Base-by-base conservation (phyloP, 2,888 invertebrate genomes). In the Escarpia spicata region DNA sequence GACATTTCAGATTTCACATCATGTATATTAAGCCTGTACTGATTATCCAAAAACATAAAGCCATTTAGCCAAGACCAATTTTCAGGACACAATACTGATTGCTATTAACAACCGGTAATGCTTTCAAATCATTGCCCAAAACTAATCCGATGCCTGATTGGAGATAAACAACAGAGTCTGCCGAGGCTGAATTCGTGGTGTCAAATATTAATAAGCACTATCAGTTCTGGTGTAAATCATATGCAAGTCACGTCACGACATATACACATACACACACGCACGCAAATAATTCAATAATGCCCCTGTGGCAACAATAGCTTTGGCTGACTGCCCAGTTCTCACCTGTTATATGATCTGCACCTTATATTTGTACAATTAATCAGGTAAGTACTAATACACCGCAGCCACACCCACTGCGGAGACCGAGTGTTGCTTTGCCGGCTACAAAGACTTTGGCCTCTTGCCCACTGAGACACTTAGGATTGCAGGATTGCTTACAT, bases 401-500 rank as follows among this genome's bases (percentile, higher is more conserved):
- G 2, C 19, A 3, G 75, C 75, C 26, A 75, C 75, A 75, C 75
- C 26, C 75, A 75, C 75, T 15, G 26, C 75, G 19, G 26, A 15
- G 4, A 19, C 75, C n/a, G 26, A 26, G n/a, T n/a, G 19, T 26
- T 75, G 75, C 75, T 75, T 75, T 26, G 19, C 19, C 6, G 75
- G n/a, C 75, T 75, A 26, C 19, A 75, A 75, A 75, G 75, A 75
- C 75, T 75, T 75, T 75, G 75, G 75, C 75, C 75, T 26, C 26
- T 75, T 45, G 45, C 91, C 45, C 45, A 91, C 19, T 91, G 19
- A 44, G 91, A 31, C 45, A 26, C n/a, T n/a, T 31, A 91, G 43
- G n/a, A 91, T n/a, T n/a, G 19, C n/a, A 91, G 43, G n/a, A 91
- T n/a, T n/a, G 19, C n/a, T 91, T n/a, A 91, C 45, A n/a, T 91